Conservation (phyloP, 1,140 invertebrate genomes). For the Hycleus phaleratus region DNA sequence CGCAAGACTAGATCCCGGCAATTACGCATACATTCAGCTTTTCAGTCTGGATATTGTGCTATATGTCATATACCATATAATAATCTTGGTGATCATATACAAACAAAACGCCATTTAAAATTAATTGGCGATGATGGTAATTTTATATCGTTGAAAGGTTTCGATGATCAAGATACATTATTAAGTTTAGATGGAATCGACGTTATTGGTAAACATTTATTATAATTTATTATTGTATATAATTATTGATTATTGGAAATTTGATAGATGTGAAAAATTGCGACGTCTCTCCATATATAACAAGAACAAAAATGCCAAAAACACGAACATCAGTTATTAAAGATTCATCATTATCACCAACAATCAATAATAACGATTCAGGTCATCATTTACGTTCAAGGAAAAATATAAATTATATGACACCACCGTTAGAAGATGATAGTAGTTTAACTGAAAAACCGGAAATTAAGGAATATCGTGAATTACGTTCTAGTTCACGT, state of each 20-base stretch:
- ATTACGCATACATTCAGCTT: constrained; percentile 46
- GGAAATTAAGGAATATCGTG: constrained; percentile 23
- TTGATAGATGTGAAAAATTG: constrained; percentile 14
- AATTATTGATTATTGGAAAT: neutral
- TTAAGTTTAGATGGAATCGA: constrained; percentile 41
- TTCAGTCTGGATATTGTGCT: constrained; percentile 62
- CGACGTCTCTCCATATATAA: constrained; percentile 16
- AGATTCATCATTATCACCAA: constrained; percentile 23
- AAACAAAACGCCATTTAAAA: constrained; percentile 61
- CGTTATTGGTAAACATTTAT: constrained; percentile 24
- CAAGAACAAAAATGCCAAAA: constrained; percentile 27
- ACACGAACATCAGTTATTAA: constrained; percentile 30
- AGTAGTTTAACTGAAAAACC: constrained; percentile 21
- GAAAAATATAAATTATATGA: constrained; percentile 32
- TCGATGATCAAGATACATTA: constrained; percentile 53
- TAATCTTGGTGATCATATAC: constrained; percentile 56
- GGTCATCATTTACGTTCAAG: constrained; percentile 30
- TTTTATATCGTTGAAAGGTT: constrained; percentile 43
- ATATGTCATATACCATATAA: constrained; percentile 65
- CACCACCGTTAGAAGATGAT: constrained; percentile 31
- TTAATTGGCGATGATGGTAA: constrained; percentile 64
- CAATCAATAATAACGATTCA: constrained; percentile 19
- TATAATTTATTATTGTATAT: constrained; percentile 4
- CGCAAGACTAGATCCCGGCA: constrained; percentile 54
- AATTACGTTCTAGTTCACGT: constrained; percentile 28